phyloP scores from a whole-genome alignment of 1,140 invertebrate genomes.

The Drosophila kurseongensis region DNA sequence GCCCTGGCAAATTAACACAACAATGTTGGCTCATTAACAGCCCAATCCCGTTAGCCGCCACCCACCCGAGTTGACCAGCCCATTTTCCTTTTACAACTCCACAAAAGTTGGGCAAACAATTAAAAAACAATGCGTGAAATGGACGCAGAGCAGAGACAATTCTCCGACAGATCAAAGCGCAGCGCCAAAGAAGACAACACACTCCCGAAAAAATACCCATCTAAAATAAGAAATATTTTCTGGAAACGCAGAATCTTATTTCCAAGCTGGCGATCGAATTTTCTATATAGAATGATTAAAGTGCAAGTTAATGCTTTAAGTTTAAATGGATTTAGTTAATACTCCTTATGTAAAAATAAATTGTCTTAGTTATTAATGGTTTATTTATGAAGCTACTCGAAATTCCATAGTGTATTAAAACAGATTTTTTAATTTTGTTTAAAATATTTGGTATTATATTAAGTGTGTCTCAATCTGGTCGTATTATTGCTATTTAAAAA shows the following conservation, averaged over 20 bases:
- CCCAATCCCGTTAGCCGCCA: conserved; percentile 23
- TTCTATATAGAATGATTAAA: too few relatives aligned
- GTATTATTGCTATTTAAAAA: too few relatives aligned
- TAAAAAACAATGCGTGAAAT: conserved; percentile 74
- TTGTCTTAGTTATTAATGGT: too few relatives aligned
- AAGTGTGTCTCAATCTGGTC: too few relatives aligned
- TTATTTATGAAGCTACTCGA: too few relatives aligned
- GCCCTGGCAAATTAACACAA: conserved; percentile 77
- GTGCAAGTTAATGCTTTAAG: too few relatives aligned
- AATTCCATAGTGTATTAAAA: too few relatives aligned
- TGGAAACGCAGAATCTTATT: background rate
- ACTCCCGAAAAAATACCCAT: background rate
- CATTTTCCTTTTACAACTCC: conserved; percentile 60
- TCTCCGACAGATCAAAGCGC: conserved; percentile 28
- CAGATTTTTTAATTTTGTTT: too few relatives aligned
- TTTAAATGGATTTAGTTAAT: too few relatives aligned
- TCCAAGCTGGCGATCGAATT: too few relatives aligned
- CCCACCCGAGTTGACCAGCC: conserved; percentile 2
- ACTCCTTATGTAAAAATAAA: too few relatives aligned
- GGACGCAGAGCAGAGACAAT: conserved; percentile 34
- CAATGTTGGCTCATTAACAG: conserved; percentile 81
- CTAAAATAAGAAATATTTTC: background rate
- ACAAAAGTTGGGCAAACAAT: conserved; percentile 76
- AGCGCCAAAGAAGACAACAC: conserved; percentile 9
- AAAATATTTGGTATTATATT: background rate